A percentile compares a stretch with the other conserved stretches of the same genome.
phyloP scores from a whole-genome alignment of 1,140 invertebrate species.

The Pristionchus pacificus region DNA sequence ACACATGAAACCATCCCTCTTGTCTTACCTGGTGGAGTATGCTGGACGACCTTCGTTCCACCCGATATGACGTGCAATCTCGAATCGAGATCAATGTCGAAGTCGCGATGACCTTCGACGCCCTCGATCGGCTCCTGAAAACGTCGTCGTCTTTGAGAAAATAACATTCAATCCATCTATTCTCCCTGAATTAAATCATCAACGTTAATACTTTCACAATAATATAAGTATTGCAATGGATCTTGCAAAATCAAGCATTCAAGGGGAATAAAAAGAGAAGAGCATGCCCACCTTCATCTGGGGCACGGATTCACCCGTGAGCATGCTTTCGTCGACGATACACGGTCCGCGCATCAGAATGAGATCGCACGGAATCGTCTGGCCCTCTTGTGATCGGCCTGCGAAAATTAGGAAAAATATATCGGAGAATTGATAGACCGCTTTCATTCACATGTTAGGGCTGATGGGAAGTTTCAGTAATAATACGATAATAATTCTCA shows the following conservation, averaged over 20 bases:
- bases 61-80: constrained; percentile 91
- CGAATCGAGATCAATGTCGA: constrained; percentile 82
- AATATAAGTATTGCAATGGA: too few species aligned
- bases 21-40: constrained; percentile 73
- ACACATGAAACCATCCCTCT: too few species aligned
- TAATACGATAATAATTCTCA: too few species aligned
- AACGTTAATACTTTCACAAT: too few species aligned
- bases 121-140: constrained; percentile 79
- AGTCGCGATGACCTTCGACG: constrained; percentile 64
- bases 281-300: constrained; percentile 95
- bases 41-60: constrained; percentile 93
- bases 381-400: constrained; percentile 75
- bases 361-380: constrained; percentile 92
- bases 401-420: constrained; percentile 1
- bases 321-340: constrained; percentile 95
- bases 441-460: too few species aligned
- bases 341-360: constrained; percentile 85
- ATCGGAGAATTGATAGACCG: too few species aligned
- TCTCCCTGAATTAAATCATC: too few species aligned
- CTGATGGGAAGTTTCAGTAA: too few species aligned
- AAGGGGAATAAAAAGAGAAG: too few species aligned
- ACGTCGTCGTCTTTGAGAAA: too few species aligned
- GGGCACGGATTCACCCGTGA: constrained; percentile 91
- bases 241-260: too few species aligned
- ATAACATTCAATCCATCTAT: too few species aligned